These are phyloP conservation scores for Drepana arcuata DNA, from an alignment of 1,140 invertebrate genomes.

Conservation along the genomic window DNA sequence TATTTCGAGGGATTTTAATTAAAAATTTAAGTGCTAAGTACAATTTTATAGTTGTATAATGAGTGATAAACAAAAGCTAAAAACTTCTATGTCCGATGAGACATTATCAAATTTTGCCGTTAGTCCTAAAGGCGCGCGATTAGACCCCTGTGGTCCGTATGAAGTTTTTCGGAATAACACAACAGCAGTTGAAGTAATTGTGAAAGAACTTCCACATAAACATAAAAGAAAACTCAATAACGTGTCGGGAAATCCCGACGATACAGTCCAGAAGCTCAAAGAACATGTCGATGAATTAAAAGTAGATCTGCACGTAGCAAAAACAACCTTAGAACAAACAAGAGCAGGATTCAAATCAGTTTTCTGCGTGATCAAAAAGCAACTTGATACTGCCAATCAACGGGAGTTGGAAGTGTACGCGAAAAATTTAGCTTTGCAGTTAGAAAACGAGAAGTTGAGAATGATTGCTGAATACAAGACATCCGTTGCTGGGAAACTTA, in stretches of 20 bases:
- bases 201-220: slow-evolving; percentile 24
- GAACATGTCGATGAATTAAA: slow-evolving; percentile 15
- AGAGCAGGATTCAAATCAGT: slow-evolving; percentile 15
- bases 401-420: slow-evolving; percentile 18
- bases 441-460: slow-evolving; percentile 32
- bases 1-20: too few species aligned
- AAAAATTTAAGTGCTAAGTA: too few species aligned
- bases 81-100: too few species aligned
- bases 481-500: slow-evolving; percentile 19
- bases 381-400: slow-evolving; percentile 16
- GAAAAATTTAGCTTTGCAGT: slow-evolving; percentile 15
- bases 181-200: slow-evolving; percentile 28
- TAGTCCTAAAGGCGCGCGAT: too few species aligned
- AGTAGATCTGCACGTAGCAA: slow-evolving; percentile 13
- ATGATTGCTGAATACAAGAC: slow-evolving; percentile 20
- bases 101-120: too few species aligned
- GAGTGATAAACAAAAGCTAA: too few species aligned
- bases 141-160: slow-evolving; percentile 12
- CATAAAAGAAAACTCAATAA: slow-evolving; percentile 9
- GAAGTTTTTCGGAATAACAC: slow-evolving; percentile 31
- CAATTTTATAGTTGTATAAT: too few species aligned
- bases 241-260: slow-evolving; percentile 2
- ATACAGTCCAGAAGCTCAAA: slow-evolving; percentile 5
- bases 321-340: slow-evolving; percentile 6
- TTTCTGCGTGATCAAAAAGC: slow-evolving; percentile 22